Conservation (phyloP, 2,797 vertebrate species). For the Micrastur ruficollis region DNA sequence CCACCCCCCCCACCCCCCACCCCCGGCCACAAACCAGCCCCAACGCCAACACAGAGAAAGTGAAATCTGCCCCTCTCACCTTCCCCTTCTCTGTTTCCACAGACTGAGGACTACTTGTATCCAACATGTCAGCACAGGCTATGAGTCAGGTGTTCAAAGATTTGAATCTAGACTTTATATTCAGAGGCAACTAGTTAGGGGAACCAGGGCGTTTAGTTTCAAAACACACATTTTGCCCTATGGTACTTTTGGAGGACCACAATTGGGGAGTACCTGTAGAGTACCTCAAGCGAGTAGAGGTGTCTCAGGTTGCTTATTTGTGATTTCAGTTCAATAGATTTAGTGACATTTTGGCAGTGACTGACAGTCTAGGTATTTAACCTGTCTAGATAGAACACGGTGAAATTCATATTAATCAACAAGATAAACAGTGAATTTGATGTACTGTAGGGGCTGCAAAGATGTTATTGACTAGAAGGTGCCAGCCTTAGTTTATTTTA, state of each 20-base stretch:
- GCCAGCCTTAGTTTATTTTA: not conserved
- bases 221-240: not conserved
- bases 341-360: not conserved
- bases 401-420: not conserved
- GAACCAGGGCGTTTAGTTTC: not conserved
- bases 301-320: not conserved
- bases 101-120: not conserved
- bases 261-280: not conserved
- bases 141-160: not conserved
- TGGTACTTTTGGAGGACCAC: not conserved
- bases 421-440: not conserved
- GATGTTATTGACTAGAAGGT: not conserved
- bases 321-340: not conserved
- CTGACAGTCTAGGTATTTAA: not conserved
- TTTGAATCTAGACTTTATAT: not conserved
- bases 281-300: not conserved
- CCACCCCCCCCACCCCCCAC: too few relatives aligned
- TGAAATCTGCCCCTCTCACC: not conserved
- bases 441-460: fast-evolving
- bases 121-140: not conserved
- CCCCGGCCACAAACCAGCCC: not conserved
- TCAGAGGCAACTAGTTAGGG: not conserved
- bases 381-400: not conserved
- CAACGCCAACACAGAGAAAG: not conserved
- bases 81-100: not conserved